Percentiles rank a stretch among this genome's conserved stretches.
Evolutionary conservation across 2,888 invertebrate genomes (phyloP).

Genomic region (Rotaria macrura): DNA sequence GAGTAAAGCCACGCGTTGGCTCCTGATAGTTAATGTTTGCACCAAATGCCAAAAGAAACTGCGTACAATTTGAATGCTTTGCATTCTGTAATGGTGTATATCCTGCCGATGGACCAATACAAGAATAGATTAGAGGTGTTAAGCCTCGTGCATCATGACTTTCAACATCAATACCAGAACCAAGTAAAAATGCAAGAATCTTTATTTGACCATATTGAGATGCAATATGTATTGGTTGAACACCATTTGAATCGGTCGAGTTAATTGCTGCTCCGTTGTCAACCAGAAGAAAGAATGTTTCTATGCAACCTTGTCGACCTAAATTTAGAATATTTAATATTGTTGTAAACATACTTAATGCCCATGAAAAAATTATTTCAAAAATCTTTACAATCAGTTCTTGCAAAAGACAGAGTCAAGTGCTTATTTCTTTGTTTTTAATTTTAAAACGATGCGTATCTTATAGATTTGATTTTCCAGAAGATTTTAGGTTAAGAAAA

Average conservation of each 20-base stretch:
- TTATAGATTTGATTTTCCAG: too few relatives aligned
- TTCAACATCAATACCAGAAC: constrained; percentile 4
- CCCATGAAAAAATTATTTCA: too few relatives aligned
- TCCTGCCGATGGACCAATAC: background rate
- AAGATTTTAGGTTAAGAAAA: too few relatives aligned
- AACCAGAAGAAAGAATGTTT: background rate
- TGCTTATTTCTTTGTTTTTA: too few relatives aligned
- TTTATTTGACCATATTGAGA: constrained; percentile 2
- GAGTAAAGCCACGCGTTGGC: background rate
- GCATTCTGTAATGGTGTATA: background rate
- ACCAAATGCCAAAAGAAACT: constrained; percentile 7
- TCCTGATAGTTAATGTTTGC: background rate
- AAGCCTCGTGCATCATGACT: background rate
- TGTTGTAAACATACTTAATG: too few relatives aligned
- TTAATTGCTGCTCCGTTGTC: background rate
- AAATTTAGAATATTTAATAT: too few relatives aligned
- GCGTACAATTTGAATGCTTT: background rate
- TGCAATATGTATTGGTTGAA: background rate
- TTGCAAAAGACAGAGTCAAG: too few relatives aligned
- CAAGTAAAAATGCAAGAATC: background rate
- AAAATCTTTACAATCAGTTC: too few relatives aligned
- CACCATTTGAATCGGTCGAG: background rate
- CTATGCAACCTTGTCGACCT: background rate
- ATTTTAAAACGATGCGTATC: too few relatives aligned
- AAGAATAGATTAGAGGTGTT: background rate